These are phyloP conservation scores for Thripadectes ignobilis DNA, from an alignment of 2,797 vertebrate genomes.

Conservation along the genomic window DNA sequence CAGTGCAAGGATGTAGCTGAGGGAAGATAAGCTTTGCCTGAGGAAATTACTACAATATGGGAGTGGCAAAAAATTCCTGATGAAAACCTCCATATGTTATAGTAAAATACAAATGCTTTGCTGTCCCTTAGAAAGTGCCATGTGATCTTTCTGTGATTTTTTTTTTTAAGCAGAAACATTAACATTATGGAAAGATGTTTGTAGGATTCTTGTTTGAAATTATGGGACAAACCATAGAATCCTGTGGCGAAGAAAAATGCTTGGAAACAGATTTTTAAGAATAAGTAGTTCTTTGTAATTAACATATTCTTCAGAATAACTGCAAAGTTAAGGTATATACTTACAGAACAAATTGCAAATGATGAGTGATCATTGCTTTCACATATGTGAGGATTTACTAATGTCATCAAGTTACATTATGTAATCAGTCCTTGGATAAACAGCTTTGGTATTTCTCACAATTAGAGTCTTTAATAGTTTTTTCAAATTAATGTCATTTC, in stretches of 20 bases:
- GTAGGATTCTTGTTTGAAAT: conserved; percentile 4
- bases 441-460: conserved; percentile 46
- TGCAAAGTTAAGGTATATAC: not conserved
- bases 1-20: not conserved
- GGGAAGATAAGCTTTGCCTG: not conserved
- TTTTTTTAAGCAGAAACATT: not conserved
- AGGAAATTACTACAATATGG: not conserved
- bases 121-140: not conserved
- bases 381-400: conserved; percentile 36
- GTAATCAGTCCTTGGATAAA: conserved; percentile 58
- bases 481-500: conserved; percentile 40
- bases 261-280: not conserved
- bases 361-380: conserved; percentile 25
- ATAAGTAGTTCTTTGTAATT: not conserved
- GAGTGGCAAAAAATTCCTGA: not conserved
- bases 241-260: not conserved
- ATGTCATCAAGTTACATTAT: conserved; percentile 45
- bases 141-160: conserved; percentile 21
- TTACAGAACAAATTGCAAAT: conserved; percentile 57
- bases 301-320: not conserved
- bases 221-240: not conserved
- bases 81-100: not conserved
- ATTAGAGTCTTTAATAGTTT: conserved; percentile 47
- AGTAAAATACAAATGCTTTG: not conserved
- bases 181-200: conserved; percentile 1